Evolutionary conservation across 2,113 vertebrate species (phyloP).

Genomic region (Odobenus rosmarus): DNA sequence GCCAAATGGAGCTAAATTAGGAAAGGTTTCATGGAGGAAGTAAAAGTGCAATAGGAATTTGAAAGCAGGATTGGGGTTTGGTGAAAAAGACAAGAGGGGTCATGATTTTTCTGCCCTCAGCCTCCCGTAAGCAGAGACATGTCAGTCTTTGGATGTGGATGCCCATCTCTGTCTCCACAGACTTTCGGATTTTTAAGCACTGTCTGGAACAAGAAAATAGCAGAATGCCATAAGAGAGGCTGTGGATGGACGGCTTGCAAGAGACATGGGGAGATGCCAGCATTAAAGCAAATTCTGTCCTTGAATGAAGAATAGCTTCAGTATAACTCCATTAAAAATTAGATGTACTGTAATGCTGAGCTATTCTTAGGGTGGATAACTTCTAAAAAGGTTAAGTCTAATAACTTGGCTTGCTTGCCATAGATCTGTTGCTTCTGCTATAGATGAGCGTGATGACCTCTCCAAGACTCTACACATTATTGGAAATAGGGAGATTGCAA

Average conservation of each 20-base stretch:
- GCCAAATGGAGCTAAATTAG: background rate
- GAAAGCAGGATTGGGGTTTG: background rate
- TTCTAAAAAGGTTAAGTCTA: conserved; percentile 76
- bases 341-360: conserved; percentile 63
- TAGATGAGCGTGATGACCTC: conserved; percentile 55
- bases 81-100: background rate
- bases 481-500: conserved; percentile 73
- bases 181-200: conserved; percentile 2
- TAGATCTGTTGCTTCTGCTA: conserved; percentile 65
- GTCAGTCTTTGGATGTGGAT: background rate
- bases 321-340: conserved; percentile 81
- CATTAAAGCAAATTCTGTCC: conserved; percentile 23
- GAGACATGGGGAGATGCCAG: background rate
- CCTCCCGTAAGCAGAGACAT: background rate
- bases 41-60: background rate
- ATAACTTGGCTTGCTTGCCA: conserved; percentile 32
- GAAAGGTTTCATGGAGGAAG: conserved; percentile 41
- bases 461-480: conserved; percentile 64
- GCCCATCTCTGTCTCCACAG: background rate
- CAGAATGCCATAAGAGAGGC: background rate
- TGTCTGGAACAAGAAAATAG: background rate
- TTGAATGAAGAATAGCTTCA: conserved; percentile 44
- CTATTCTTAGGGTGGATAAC: conserved; percentile 78
- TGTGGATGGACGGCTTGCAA: background rate
- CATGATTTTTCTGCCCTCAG: background rate